Conservation (phyloP, 2,113 vertebrate species). For the Pangasianodon gigas region DNA sequence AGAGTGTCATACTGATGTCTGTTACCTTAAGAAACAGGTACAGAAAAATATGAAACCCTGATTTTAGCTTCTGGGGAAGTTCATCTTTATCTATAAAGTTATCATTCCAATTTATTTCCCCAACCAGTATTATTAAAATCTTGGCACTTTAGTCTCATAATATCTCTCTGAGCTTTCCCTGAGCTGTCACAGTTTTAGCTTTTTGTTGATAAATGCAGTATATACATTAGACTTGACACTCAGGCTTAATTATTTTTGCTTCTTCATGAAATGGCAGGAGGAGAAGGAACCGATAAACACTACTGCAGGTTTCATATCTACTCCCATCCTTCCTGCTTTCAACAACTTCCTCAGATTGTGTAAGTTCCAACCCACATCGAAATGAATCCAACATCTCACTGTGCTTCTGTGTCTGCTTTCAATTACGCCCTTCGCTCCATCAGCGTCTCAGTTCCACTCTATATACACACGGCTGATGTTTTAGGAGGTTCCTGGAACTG, state of each 20-base stretch:
- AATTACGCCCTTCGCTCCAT: constrained; percentile 12
- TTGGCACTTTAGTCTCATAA: no score
- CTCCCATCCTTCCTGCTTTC: not conserved
- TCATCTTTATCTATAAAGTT: no score
- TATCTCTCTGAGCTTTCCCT: no score
- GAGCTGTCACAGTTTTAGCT: not conserved
- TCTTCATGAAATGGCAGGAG: not conserved
- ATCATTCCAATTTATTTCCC: no score
- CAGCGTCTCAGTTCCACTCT: not conserved
- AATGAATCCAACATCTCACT: constrained; percentile 24
- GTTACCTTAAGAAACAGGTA: no score
- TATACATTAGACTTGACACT: not conserved
- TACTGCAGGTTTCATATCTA: not conserved
- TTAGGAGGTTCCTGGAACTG: not conserved
- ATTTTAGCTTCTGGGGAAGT: no score
- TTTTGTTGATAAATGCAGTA: not conserved
- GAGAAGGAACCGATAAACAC: not conserved
- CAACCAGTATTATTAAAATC: no score
- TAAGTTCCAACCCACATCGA: not conserved
- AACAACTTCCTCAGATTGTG: not conserved
- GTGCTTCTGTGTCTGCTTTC: constrained; percentile 10
- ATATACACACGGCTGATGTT: constrained; percentile 4
- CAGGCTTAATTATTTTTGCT: not conserved
- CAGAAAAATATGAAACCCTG: no score
- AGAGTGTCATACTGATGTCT: no score